phyloP scores from a whole-genome alignment of 2,797 vertebrate species.

The Sebastes nivosus region DNA sequence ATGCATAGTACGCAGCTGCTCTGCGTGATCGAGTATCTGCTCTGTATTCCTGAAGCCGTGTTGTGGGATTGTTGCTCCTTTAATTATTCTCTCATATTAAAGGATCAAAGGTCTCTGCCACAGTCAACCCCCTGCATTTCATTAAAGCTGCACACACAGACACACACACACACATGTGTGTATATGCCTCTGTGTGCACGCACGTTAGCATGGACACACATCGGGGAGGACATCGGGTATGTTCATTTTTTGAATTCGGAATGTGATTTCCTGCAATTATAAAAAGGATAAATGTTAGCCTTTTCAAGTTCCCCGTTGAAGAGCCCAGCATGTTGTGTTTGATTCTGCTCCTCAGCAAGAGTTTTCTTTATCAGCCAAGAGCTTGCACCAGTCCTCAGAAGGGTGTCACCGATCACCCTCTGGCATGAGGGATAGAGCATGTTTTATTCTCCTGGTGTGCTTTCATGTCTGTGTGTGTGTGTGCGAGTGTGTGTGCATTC shows the following conservation, averaged over 20 bases:
- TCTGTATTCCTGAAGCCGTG: slow-evolving; percentile 78
- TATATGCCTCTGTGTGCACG: neutral
- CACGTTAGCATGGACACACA: slow-evolving; percentile 13
- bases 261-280: slow-evolving; percentile 46
- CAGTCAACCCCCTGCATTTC: slow-evolving; percentile 75
- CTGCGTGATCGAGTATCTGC: slow-evolving; percentile 54
- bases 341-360: slow-evolving; percentile 33
- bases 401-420: slow-evolving; percentile 56
- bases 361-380: slow-evolving; percentile 45
- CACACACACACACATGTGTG: slow-evolving; percentile 3
- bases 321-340: slow-evolving; percentile 40
- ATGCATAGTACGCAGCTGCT: slow-evolving; percentile 56
- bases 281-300: slow-evolving; percentile 36
- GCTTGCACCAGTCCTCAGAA: slow-evolving; percentile 49
- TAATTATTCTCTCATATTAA: slow-evolving; percentile 88
- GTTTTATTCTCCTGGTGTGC: slow-evolving; percentile 61
- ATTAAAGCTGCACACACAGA: slow-evolving; percentile 44
- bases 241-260: slow-evolving; percentile 35
- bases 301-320: slow-evolving; percentile 37
- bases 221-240: slow-evolving; percentile 32
- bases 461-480: slow-evolving; percentile 46
- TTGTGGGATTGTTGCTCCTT: slow-evolving; percentile 82
- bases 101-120: slow-evolving; percentile 84
- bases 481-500: neutral
- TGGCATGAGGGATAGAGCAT: slow-evolving; percentile 36